Evolutionary conservation across 2,113 vertebrate species (phyloP).

Genomic region (Stigmatopora argus): DNA sequence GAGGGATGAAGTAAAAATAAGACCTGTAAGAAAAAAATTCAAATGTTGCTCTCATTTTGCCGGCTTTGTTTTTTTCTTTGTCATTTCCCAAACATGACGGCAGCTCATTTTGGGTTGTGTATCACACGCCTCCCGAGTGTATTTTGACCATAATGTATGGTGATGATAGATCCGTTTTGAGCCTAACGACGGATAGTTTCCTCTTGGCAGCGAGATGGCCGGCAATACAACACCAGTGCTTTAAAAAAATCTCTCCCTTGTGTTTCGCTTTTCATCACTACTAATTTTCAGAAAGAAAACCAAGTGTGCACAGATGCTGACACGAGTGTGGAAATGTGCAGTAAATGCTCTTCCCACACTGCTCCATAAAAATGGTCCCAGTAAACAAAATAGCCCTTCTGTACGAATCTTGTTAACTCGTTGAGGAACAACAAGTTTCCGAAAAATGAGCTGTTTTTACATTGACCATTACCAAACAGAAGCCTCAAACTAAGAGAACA

Average conservation of each 20-base stretch:
- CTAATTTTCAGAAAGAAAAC: slow-evolving; percentile 42
- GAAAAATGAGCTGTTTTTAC: neutral
- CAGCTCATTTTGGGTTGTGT: slow-evolving; percentile 12
- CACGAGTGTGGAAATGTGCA: slow-evolving; percentile 1
- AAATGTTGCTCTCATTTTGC: slow-evolving; percentile 1
- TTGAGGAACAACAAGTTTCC: neutral
- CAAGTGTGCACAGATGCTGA: slow-evolving; percentile 16
- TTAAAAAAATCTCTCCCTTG: slow-evolving; percentile 54
- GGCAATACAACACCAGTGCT: slow-evolving; percentile 51
- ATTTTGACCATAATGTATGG: slow-evolving; percentile 41
- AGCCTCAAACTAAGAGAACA: no score
- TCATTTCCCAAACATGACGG: slow-evolving; percentile 19
- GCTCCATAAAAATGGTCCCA: slow-evolving; percentile 14
- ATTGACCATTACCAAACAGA: no score
- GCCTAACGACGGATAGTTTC: slow-evolving; percentile 61
- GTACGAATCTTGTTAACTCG: slow-evolving; percentile 15
- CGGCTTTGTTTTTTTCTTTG: slow-evolving; percentile 8
- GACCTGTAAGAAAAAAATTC: slow-evolving; percentile 34
- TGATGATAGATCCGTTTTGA: slow-evolving; percentile 50
- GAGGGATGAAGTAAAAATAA: slow-evolving; percentile 32
- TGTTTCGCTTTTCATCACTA: slow-evolving; percentile 47
- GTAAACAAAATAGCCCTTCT: slow-evolving; percentile 11
- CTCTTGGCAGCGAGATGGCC: slow-evolving; percentile 50
- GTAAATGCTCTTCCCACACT: slow-evolving; percentile 2
- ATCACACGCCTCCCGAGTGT: slow-evolving; percentile 16